phyloP scores from a whole-genome alignment of 1,140 invertebrate genomes.

The Nymphalis io region DNA sequence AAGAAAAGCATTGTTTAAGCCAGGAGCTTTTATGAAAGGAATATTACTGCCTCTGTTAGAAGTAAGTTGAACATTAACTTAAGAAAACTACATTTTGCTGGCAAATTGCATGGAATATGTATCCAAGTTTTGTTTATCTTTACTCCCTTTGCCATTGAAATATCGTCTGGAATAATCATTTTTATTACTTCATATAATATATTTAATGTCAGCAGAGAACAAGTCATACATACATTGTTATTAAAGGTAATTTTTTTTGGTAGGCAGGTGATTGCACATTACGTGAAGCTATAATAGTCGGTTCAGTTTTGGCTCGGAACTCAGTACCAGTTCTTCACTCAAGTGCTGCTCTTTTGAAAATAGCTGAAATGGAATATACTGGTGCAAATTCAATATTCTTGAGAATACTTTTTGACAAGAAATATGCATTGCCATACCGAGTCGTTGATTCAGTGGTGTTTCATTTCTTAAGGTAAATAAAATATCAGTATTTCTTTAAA shows the following conservation, averaged over 20 bases:
- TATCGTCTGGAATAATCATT: too few species aligned
- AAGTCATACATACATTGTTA: too few species aligned
- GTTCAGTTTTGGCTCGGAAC: conserved; percentile 94
- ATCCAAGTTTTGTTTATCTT: not conserved
- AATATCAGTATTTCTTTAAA: conserved; percentile 41
- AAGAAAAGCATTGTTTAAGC: conserved; percentile 96
- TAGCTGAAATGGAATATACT: conserved; percentile 98
- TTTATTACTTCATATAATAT: too few species aligned
- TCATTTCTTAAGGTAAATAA: conserved; percentile 91
- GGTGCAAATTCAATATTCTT: conserved; percentile 99
- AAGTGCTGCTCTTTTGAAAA: conserved; percentile 95
- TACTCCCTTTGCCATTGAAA: not conserved
- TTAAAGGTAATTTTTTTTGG: too few species aligned
- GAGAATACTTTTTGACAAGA: conserved; percentile 97
- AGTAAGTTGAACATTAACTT: conserved; percentile 58
- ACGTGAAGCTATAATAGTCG: conserved; percentile 96
- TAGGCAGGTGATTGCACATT: conserved; percentile 95
- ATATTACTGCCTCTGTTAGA: conserved; percentile 95
- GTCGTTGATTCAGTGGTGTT: conserved; percentile 98
- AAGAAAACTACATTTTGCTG: too few species aligned
- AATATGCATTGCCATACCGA: conserved; percentile 97
- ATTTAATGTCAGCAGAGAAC: too few species aligned
- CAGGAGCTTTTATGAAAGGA: conserved; percentile 99
- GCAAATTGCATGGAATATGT: too few species aligned
- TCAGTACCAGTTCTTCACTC: conserved; percentile 98